phyloP scores from a whole-genome alignment of 2,888 invertebrate genomes.

The Hermodice carunculata region DNA sequence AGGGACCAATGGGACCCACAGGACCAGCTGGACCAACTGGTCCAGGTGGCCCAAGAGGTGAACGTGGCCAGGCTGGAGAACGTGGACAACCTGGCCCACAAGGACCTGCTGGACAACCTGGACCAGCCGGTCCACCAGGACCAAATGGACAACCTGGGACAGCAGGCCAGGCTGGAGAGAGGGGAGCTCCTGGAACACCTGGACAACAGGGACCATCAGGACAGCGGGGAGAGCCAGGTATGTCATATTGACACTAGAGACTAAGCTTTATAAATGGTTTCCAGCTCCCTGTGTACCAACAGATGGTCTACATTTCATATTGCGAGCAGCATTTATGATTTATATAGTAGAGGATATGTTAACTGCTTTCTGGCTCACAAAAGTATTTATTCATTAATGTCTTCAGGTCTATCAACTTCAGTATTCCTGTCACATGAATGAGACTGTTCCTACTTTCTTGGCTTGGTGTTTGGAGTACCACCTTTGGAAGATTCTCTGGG shows the following conservation, averaged over 20 bases:
- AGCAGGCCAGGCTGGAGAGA: slow-evolving; percentile 54
- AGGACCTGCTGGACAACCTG: slow-evolving; percentile 26
- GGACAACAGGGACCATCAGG: slow-evolving; percentile 47
- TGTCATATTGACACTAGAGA: background rate
- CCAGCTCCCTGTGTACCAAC: too few relatives aligned
- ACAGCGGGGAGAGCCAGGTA: slow-evolving; percentile 67
- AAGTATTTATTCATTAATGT: too few relatives aligned
- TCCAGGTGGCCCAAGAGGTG: slow-evolving; percentile 28
- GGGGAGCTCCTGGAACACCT: slow-evolving; percentile 72
- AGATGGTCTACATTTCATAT: too few relatives aligned
- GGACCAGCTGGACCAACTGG: slow-evolving; percentile 29
- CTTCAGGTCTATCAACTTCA: too few relatives aligned
- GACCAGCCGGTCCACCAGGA: slow-evolving; percentile 21
- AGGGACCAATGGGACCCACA: slow-evolving; percentile 10
- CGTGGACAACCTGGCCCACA: slow-evolving; percentile 30
- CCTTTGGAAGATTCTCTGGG: too few relatives aligned
- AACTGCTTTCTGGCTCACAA: too few relatives aligned
- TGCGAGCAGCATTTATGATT: too few relatives aligned
- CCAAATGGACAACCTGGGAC: slow-evolving; percentile 17
- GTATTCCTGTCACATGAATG: too few relatives aligned
- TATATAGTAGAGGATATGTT: too few relatives aligned
- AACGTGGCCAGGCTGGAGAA: slow-evolving; percentile 29
- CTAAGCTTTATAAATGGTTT: too few relatives aligned
- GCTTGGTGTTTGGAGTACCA: too few relatives aligned
- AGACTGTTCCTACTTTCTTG: too few relatives aligned